Evolutionary conservation across 2,113 vertebrate genomes (phyloP), one percentile per base, ranked within the genome.

Genomic region (Chrysemys picta): DNA sequence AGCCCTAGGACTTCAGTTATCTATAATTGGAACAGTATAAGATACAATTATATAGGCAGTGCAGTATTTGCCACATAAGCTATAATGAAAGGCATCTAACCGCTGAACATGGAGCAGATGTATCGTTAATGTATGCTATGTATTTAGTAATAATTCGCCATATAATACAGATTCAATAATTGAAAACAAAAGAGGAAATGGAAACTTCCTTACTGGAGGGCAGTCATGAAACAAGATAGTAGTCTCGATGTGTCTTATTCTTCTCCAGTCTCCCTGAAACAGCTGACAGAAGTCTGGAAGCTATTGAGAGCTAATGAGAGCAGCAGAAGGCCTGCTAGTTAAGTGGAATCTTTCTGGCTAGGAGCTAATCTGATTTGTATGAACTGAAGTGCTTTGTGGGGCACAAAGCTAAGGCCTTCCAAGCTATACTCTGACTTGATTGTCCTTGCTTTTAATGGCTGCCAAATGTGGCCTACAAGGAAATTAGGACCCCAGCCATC

Each of bases 301-400:
- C 1, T 8, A 10, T 11, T 19, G 52, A 80, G 89, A 88, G 59
- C 65, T 93, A 56, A 87, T 53, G 94, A 87, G 79, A 92, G 91
- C 42, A 80, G 65, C 82, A 94, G 79, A 16, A 81, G 86, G 80
- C 79, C 81, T 82, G 35, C 86, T 38, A 82, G 49, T 94, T 95
- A 93, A 94, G 54, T 65, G 24, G 65, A 52, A 1, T 91, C 53
- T 94, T 52, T 90, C 79, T 91, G 84, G 94, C 50, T 80, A 88
- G 85, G 82, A 91, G 12, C 54, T 96, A 90, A 92, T 96, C 83
- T 88, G 54, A 42, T 92, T 94, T 94, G 42, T 88, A 83, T 52
- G 79, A 85, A 52, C 65, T 96, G 79, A 42, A 75, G 54, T 81
- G 59, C 42, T 93, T 89, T 84, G 82, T 87, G 45, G 62, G 0